Percentiles rank a stretch among this genome's conserved stretches.
These are phyloP conservation scores for Gnathonemus echidnorhynchus DNA, from an alignment of 2,113 vertebrate genomes.

Conservation along the genomic window DNA sequence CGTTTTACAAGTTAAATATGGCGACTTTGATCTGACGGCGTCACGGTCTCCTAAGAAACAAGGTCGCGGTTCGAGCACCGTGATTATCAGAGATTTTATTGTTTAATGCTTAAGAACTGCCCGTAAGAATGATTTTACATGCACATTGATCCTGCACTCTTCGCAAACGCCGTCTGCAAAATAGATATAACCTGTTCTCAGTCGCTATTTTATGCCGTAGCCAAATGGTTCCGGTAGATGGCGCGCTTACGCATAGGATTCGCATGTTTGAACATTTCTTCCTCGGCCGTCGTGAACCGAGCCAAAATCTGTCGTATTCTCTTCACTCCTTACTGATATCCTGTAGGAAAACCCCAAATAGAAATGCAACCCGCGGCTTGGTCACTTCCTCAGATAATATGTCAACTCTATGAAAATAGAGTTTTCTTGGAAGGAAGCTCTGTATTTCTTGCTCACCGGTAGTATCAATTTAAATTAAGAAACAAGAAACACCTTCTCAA, in stretches of 20 bases:
- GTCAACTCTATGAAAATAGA: conserved; percentile 17
- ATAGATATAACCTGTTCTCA: background rate
- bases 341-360: conserved; percentile 15
- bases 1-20: background rate
- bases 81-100: background rate
- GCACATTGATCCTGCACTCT: background rate
- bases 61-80: background rate
- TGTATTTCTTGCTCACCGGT: conserved; percentile 12
- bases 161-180: background rate
- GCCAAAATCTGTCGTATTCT: background rate
- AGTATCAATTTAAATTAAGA: conserved; percentile 15
- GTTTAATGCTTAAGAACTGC: background rate
- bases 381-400: conserved; percentile 21
- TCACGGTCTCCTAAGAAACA: background rate
- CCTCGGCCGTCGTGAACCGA: background rate
- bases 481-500: background rate
- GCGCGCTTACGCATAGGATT: background rate
- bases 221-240: background rate
- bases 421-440: conserved; percentile 25
- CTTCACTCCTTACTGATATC: background rate
- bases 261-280: background rate
- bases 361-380: conserved; percentile 22
- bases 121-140: background rate
- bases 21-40: background rate
- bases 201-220: background rate